Base-by-base conservation (phyloP, 2,888 invertebrate species). In the Hirtodrosophila confusa region DNA sequence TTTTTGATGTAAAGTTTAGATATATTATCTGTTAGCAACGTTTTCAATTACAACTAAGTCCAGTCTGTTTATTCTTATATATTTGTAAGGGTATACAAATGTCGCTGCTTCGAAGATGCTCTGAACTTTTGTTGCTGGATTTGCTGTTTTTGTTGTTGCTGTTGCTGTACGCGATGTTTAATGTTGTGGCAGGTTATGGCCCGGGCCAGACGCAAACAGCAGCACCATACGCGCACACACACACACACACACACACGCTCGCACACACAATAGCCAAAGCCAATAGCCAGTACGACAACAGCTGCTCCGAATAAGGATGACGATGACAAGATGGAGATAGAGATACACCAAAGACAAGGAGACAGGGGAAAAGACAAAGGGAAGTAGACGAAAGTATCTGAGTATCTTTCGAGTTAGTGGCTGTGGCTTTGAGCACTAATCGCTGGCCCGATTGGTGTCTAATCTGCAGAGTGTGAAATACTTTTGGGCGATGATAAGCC, bases 141-240 rank as follows among this genome's bases (percentile, higher is more conserved):
- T 41, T 41, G 12, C 29, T 39, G 58, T 55, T 45, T 37, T 45
- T 41, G 69, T 44, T 39, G 58, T n/a, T 35, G 12, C 29, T 45
- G 69, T 44, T 39, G 58, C 55, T 45, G 40, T 45, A 47, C 69
- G 69, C 67, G 77, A 76, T 75, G 60, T 64, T 61, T 62, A 53
- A 64, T 72, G 75, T 86, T 86, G 85, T 45, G 85, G 85, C 78
- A 86, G 85, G 85, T 84, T 87, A 86, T 84, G 85, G 85, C 61
- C 63, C 47, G 48, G 47, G 36, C 64, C 70, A 75, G 63, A 63
- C 62, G 55, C 55, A 57, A 57, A 54, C 62, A 61, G 48, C 29
- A 67, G 23, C 31, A 54, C 44, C 54, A 31, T 31, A 17, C 47
- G 56, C 63, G 49, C 40, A 45, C 48, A 40, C 43, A 60, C 44